These are phyloP conservation scores for Poecilobothrus nobilitatus DNA, from an alignment of 2,888 invertebrate species.

Conservation along the genomic window DNA sequence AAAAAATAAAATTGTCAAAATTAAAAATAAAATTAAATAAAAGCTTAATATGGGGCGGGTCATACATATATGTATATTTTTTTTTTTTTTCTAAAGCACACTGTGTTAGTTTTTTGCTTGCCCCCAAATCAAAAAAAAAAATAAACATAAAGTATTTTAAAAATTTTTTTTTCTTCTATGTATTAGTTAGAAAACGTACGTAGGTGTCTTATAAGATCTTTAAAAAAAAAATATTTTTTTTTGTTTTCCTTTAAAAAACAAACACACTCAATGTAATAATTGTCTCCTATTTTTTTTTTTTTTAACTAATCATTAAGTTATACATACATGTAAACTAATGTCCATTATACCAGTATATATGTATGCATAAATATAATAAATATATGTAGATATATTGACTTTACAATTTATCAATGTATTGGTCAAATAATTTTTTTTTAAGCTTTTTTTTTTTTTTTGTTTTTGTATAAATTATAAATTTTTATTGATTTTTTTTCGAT, in stretches of 20 bases:
- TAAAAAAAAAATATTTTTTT: neutral
- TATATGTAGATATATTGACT: too few species aligned
- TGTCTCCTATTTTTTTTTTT: neutral
- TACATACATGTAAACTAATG: neutral
- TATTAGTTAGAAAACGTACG: neutral
- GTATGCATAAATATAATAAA: neutral
- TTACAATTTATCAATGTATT: neutral
- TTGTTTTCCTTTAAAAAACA: neutral
- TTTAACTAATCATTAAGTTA: neutral
- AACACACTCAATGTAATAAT: neutral
- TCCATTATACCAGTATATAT: neutral
- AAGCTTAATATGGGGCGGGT: too few species aligned
- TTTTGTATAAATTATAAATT: slow-evolving; percentile 2
- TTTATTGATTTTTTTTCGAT: neutral
- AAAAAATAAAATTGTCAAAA: too few species aligned
- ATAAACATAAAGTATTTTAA: too few species aligned
- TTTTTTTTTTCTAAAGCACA: neutral
- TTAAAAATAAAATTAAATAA: too few species aligned
- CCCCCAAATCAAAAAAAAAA: neutral
- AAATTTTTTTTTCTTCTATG: neutral
- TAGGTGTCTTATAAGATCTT: slow-evolving; percentile 3
- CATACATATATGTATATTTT: too few species aligned
- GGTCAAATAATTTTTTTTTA: neutral
- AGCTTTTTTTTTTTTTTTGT: neutral
- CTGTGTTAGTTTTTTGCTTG: neutral